Percentiles rank a stretch among this genome's conserved stretches.
Evolutionary conservation across 2,797 vertebrate species (phyloP).

Genomic region (Morus bassanus): DNA sequence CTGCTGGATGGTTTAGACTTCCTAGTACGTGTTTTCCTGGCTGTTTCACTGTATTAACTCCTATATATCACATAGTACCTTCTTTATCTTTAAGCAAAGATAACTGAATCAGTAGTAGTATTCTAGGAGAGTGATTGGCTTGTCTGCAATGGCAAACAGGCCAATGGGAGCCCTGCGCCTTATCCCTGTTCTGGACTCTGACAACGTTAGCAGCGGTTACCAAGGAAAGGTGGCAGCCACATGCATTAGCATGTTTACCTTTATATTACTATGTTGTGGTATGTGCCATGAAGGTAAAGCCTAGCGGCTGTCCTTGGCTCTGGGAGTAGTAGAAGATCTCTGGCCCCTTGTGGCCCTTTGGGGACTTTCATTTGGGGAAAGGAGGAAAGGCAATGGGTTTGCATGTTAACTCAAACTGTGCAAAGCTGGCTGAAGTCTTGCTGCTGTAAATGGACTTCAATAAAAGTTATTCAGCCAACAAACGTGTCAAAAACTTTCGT

Average conservation of each 20-base stretch:
- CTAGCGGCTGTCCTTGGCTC: not conserved
- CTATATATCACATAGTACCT: not conserved
- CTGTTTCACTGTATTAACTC: not conserved
- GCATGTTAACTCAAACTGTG: not conserved
- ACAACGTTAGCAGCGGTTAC: not conserved
- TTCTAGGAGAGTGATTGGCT: not conserved
- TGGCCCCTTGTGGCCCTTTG: not conserved
- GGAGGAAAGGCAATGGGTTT: not conserved
- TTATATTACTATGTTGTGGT: not conserved
- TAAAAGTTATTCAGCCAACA: not conserved
- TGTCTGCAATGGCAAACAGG: not conserved
- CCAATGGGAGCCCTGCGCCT: not conserved
- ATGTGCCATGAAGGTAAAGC: not conserved
- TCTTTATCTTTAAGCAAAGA: not conserved
- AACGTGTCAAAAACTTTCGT: not conserved
- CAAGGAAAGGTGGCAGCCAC: not conserved
- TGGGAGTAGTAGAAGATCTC: not conserved
- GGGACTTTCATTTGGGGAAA: not conserved
- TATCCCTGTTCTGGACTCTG: not conserved
- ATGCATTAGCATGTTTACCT: not conserved
- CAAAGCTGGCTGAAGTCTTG: not conserved
- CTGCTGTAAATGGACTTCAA: not conserved
- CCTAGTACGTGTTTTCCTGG: not conserved
- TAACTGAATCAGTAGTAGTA: not conserved
- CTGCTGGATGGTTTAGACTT: not conserved